Conservation (phyloP, 2,113 vertebrate genomes). For the Tylochromis polylepis region DNA sequence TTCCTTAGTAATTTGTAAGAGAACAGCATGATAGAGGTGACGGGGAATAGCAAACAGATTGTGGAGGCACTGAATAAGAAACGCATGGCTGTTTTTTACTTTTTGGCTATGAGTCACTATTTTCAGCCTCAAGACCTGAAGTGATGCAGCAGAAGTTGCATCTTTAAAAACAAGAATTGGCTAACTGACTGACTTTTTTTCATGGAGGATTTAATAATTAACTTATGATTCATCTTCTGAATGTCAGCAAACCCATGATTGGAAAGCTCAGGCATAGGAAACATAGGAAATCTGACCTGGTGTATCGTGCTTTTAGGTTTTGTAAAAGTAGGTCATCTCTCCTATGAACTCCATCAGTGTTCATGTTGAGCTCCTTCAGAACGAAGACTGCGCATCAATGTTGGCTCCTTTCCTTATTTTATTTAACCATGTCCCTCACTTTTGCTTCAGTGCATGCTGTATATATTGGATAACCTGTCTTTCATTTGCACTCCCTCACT, state of each 20-base stretch:
- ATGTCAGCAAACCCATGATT: neutral
- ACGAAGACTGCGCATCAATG: neutral
- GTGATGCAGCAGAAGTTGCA: neutral
- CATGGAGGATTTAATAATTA: neutral
- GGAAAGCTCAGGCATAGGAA: neutral
- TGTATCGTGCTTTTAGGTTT: constrained; percentile 10
- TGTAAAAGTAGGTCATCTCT: constrained; percentile 45
- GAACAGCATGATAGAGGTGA: neutral
- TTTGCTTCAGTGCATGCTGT: neutral
- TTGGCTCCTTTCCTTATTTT: neutral
- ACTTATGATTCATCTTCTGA: neutral
- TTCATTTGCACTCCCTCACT: neutral
- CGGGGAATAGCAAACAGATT: neutral
- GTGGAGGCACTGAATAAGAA: neutral
- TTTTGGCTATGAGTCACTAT: neutral
- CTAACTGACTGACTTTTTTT: neutral
- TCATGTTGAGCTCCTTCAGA: constrained; percentile 25
- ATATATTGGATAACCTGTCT: neutral
- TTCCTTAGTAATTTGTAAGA: neutral
- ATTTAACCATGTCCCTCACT: neutral
- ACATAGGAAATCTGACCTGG: neutral
- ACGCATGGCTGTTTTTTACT: neutral
- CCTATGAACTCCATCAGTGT: constrained; percentile 30
- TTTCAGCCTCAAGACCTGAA: neutral
- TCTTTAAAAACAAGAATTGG: neutral